Conservation (phyloP, 1,140 invertebrate genomes). For the Drosophila willistoni region DNA sequence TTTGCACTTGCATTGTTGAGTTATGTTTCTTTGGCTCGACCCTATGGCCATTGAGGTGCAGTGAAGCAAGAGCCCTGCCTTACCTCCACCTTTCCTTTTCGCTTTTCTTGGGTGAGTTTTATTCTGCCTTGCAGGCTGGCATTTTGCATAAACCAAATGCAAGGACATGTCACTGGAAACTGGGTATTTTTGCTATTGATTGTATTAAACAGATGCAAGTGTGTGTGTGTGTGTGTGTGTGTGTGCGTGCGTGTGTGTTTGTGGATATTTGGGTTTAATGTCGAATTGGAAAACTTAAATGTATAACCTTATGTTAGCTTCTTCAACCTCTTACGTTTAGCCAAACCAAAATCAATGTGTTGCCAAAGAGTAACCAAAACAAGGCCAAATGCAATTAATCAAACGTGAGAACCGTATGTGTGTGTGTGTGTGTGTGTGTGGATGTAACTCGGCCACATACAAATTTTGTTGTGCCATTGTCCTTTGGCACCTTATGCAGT, state of each 20-base stretch:
- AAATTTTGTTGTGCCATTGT: background rate
- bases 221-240: constrained; percentile 32
- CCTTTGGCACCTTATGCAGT: background rate
- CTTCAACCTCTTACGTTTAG: background rate
- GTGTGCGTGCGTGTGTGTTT: no score
- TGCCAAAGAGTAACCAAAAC: constrained; percentile 35
- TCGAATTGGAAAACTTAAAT: constrained; percentile 65
- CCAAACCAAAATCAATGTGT: constrained; percentile 63
- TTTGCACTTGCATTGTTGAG: constrained; percentile 60
- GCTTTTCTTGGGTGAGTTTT: constrained; percentile 37
- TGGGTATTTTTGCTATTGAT: background rate
- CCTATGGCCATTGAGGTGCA: constrained; percentile 58
- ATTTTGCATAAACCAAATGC: constrained; percentile 68
- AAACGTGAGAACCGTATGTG: constrained; percentile 63
- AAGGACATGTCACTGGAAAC: constrained; percentile 49
- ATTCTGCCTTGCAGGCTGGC: constrained; percentile 51
- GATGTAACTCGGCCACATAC: constrained; percentile 16
- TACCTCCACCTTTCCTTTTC: background rate
- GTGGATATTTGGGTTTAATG: constrained; percentile 37
- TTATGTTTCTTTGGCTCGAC: constrained; percentile 62
- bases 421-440: background rate
- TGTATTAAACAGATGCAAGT: constrained; percentile 12
- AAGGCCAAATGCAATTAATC: constrained; percentile 72
- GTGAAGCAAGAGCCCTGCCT: constrained; percentile 45
- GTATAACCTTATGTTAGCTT: background rate